Conservation (phyloP, 2,113 vertebrate genomes). For the Amblyornis subalaris region DNA sequence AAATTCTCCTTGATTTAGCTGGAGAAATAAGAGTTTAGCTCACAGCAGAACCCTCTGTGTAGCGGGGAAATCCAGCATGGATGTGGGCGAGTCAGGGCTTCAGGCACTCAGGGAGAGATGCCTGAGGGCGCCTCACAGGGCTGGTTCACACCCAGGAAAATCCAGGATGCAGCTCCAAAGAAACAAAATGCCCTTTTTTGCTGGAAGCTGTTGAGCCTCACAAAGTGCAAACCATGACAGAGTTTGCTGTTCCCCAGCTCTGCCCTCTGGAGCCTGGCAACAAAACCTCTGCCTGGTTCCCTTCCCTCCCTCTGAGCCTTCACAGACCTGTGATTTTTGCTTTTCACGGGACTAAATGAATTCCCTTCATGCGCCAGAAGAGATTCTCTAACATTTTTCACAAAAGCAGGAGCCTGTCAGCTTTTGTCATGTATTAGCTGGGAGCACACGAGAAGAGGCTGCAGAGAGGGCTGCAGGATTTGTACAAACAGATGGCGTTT, state of each 20-base stretch:
- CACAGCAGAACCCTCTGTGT: neutral
- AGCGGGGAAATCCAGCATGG: neutral
- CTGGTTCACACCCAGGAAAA: neutral
- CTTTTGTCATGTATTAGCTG: neutral
- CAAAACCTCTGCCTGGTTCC: neutral
- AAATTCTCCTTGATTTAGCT: neutral
- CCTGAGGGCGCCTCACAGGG: no score
- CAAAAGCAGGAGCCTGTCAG: constrained; percentile 26
- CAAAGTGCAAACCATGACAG: fast-evolving
- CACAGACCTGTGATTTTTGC: neutral
- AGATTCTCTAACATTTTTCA: neutral
- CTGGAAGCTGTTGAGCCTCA: neutral
- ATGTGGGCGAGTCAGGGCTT: neutral
- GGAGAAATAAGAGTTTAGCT: neutral
- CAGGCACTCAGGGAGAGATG: neutral
- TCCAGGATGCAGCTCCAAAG: neutral
- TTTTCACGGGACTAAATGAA: neutral
- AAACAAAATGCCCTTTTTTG: neutral
- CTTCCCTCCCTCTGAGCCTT: neutral
- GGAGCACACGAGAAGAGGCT: neutral
- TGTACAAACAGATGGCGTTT: constrained; percentile 50
- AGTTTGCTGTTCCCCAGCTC: neutral
- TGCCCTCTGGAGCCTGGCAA: neutral
- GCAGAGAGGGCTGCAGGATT: neutral
- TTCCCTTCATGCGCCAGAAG: neutral